phyloP scores from a whole-genome alignment of 2,888 invertebrate genomes.

The Dryobotodes eremita region DNA sequence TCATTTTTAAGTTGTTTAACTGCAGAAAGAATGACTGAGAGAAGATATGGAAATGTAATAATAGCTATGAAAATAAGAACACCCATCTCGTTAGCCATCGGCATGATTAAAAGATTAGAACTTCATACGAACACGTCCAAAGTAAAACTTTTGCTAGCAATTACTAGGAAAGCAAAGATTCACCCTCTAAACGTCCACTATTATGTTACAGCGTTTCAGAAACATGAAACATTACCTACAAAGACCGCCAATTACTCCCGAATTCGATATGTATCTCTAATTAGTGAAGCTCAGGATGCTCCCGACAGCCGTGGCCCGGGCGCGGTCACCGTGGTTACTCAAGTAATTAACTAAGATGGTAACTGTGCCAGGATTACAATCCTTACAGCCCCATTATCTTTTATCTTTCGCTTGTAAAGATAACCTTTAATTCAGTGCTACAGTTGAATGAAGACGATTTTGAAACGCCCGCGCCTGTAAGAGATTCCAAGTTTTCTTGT shows the following conservation, averaged over 20 bases:
- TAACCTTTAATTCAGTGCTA: not conserved
- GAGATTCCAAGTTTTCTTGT: not conserved
- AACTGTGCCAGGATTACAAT: slow-evolving; percentile 2
- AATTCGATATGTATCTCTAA: slow-evolving; percentile 34
- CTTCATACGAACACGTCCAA: not conserved
- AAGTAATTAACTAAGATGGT: slow-evolving; percentile 24
- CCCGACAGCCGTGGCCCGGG: not conserved
- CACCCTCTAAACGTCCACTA: too few relatives aligned
- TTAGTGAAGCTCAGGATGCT: not conserved
- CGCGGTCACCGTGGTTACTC: not conserved
- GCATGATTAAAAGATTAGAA: not conserved
- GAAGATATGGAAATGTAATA: not conserved
- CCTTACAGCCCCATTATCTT: slow-evolving; percentile 9
- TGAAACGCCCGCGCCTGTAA: not conserved
- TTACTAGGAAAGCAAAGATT: not conserved
- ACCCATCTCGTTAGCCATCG: not conserved
- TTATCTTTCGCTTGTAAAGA: slow-evolving; percentile 21
- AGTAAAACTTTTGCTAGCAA: not conserved
- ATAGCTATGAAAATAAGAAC: not conserved
- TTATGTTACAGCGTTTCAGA: not conserved
- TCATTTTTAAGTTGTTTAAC: too few relatives aligned
- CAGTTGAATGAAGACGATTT: not conserved
- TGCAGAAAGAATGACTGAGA: not conserved
- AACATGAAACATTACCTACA: not conserved
- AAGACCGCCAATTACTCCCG: not conserved